phyloP scores from a whole-genome alignment of 53 echinoderm and acorn worm genomes.

The Apostichopus leukothele region DNA sequence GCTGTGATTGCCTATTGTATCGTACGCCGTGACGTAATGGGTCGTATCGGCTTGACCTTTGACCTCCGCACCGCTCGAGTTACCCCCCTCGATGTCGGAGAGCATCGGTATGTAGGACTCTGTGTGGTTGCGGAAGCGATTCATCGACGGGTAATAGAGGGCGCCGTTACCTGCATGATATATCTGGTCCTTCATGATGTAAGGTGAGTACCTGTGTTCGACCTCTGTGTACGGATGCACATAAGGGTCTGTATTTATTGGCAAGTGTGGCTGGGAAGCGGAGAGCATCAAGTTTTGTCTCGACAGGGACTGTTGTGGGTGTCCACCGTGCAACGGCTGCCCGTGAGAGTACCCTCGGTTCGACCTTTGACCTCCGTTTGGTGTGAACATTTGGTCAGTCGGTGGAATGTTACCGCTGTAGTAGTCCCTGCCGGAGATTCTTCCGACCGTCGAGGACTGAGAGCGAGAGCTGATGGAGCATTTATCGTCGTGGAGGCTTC shows the following conservation, averaged over 20 bases:
- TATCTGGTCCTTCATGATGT: constrained; percentile 6
- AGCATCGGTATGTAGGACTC: constrained; percentile 44
- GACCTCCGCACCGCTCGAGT: constrained; percentile 22
- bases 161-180: background rate
- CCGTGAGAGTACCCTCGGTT: background rate
- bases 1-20: background rate
- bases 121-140: background rate
- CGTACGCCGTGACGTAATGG: constrained; percentile 13
- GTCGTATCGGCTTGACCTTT: constrained; percentile 14
- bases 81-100: constrained; percentile 30
- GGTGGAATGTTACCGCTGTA: constrained; percentile 43
- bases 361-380: constrained; percentile 11
- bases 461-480: constrained; percentile 10
- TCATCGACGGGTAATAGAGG: background rate
- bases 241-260: constrained; percentile 22
- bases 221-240: background rate
- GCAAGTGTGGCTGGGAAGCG: constrained; percentile 51
- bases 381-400: background rate
- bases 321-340: background rate
- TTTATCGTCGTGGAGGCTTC: constrained; percentile 18
- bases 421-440: constrained; percentile 33
- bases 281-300: constrained; percentile 38
- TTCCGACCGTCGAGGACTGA: constrained; percentile 1
- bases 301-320: constrained; percentile 22
- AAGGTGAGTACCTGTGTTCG: constrained; percentile 8